A percentile compares a stretch with the other conserved stretches of the same genome.
Evolutionary conservation across 2,888 invertebrate species (phyloP).

Genomic region (Caenorhabditis wallacei): DNA sequence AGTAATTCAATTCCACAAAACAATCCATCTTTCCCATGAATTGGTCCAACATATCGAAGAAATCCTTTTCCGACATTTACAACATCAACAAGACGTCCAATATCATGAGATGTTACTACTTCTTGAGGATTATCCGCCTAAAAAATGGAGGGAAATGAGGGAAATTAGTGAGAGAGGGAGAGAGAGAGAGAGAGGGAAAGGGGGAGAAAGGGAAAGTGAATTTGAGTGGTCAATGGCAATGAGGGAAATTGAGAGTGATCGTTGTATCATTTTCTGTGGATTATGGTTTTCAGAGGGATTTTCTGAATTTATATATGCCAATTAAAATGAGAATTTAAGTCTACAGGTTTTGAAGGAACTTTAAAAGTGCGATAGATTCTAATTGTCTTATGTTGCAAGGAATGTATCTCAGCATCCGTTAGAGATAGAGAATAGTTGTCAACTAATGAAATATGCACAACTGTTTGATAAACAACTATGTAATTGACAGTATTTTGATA

Average conservation of each 20-base stretch:
- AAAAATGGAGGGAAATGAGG: constrained; percentile 2
- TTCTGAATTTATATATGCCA: too few species aligned
- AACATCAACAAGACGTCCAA: constrained; percentile 69
- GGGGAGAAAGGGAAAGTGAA: not conserved
- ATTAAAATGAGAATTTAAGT: too few species aligned
- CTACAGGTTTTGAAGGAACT: too few species aligned
- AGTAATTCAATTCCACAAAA: constrained; percentile 88
- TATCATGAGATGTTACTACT: constrained; percentile 67
- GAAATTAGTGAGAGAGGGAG: not conserved
- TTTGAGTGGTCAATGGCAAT: not conserved
- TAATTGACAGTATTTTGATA: too few species aligned
- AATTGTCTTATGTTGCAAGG: too few species aligned
- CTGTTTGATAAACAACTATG: too few species aligned
- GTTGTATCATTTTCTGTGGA: too few species aligned
- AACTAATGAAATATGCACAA: too few species aligned
- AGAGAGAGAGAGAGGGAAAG: not conserved
- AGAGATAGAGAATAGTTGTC: too few species aligned
- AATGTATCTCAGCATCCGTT: too few species aligned
- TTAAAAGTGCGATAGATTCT: too few species aligned
- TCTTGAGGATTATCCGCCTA: constrained; percentile 68
- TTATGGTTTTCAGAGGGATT: too few species aligned
- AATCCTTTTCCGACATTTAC: constrained; percentile 83
- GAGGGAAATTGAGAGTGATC: not conserved
- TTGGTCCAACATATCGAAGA: constrained; percentile 86
- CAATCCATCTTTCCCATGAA: constrained; percentile 86